phyloP scores from a whole-genome alignment of 2,888 invertebrate genomes.

The Parnassius apollo region DNA sequence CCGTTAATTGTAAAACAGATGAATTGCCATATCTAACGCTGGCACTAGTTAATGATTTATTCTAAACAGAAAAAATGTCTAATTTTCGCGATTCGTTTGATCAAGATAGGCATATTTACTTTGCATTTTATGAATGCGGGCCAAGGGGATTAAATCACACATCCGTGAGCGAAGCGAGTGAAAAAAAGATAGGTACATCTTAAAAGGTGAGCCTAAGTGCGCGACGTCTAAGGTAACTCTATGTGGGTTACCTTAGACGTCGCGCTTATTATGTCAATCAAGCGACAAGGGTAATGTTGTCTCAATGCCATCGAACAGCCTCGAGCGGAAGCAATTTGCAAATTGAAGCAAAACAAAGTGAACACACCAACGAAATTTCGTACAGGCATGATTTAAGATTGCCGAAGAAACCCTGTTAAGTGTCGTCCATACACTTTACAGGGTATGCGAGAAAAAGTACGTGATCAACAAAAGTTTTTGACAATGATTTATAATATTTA shows the following conservation, averaged over 20 bases:
- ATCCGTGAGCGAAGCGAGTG: conserved; percentile 8
- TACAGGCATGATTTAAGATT: too few relatives aligned
- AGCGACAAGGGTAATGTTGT: conserved; percentile 44
- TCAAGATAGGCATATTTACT: conserved; percentile 31
- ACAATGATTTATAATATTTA: too few relatives aligned
- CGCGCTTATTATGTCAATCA: conserved; percentile 49
- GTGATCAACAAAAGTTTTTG: not conserved
- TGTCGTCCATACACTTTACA: conserved; percentile 27
- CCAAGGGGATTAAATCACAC: conserved; percentile 46
- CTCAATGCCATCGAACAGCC: conserved; percentile 39
- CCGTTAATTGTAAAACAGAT: conserved; percentile 37
- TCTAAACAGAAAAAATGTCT: not conserved
- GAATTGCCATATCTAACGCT: conserved; percentile 27
- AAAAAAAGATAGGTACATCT: conserved; percentile 14
- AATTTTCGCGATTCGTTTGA: conserved; percentile 7
- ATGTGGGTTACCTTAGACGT: too few relatives aligned
- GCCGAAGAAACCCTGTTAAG: too few relatives aligned
- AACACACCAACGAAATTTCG: too few relatives aligned
- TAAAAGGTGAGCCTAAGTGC: conserved; percentile 20
- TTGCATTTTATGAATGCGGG: conserved; percentile 49
- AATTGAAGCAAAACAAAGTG: not conserved
- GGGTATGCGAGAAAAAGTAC: conserved; percentile 6
- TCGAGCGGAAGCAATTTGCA: conserved; percentile 19
- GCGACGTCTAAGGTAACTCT: conserved; percentile 41
- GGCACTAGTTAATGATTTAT: not conserved